A percentile compares a stretch with the other conserved stretches of the same genome.
phyloP scores from a whole-genome alignment of 2,113 vertebrate genomes.

The Lasiurus borealis region DNA sequence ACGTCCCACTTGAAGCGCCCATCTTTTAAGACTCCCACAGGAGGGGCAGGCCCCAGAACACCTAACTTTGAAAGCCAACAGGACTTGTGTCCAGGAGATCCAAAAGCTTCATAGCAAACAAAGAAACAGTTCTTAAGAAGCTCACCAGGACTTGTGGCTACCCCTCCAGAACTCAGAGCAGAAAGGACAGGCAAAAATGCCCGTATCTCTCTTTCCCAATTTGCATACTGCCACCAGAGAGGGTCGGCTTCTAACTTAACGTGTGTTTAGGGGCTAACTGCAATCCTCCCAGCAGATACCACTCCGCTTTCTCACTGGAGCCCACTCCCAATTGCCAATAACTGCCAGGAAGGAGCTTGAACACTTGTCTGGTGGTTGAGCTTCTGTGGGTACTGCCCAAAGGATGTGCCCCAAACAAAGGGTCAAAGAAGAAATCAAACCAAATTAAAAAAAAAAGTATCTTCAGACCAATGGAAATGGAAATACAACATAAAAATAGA shows the following conservation, averaged over 20 bases:
- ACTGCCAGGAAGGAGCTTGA: not conserved
- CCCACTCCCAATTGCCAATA: not conserved
- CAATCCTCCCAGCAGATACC: not conserved
- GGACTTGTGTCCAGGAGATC: not conserved
- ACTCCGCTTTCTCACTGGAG: not conserved
- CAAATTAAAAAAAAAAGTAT: not conserved
- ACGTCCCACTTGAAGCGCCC: not conserved
- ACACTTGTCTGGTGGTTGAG: not conserved
- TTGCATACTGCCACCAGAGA: not conserved
- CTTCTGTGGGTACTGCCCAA: not conserved
- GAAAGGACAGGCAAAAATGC: not conserved
- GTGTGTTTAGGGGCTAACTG: not conserved
- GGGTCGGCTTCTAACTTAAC: not conserved
- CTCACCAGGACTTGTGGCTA: not conserved
- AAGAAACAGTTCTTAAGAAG: not conserved
- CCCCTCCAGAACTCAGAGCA: not conserved
- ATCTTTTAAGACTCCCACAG: not conserved
- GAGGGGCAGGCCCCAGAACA: not conserved
- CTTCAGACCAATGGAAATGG: not conserved
- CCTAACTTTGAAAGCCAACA: not conserved
- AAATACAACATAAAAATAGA: not conserved
- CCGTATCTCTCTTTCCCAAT: not conserved
- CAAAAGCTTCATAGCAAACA: not conserved
- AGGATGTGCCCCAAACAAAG: not conserved
- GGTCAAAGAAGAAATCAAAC: not conserved